These are phyloP conservation scores for Bujurquina vittata DNA, from an alignment of 2,113 vertebrate species.

Conservation along the genomic window DNA sequence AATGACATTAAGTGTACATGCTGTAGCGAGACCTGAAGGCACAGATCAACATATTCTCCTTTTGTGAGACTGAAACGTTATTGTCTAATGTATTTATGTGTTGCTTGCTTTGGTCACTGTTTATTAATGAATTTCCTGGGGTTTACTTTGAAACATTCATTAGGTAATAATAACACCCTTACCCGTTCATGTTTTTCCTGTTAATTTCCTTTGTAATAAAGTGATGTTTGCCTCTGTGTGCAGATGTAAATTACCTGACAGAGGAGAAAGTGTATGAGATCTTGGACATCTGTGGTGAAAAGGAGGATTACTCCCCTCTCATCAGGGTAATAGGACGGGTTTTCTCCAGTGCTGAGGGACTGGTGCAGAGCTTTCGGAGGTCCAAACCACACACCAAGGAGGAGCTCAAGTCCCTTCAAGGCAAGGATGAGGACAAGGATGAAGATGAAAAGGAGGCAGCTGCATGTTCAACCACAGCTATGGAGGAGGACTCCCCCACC, in stretches of 20 bases:
- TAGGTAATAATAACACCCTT: too few relatives aligned
- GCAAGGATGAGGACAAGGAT: slow-evolving; percentile 97
- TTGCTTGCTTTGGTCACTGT: too few relatives aligned
- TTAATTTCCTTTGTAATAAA: neutral
- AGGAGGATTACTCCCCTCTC: slow-evolving; percentile 94
- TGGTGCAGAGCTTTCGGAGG: slow-evolving; percentile 95
- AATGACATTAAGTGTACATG: too few relatives aligned
- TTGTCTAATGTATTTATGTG: too few relatives aligned
- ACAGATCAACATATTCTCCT: too few relatives aligned
- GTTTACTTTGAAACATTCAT: too few relatives aligned
- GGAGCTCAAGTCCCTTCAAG: slow-evolving; percentile 96
- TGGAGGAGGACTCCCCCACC: slow-evolving; percentile 90
- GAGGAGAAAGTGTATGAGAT: slow-evolving; percentile 98
- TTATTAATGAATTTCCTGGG: too few relatives aligned
- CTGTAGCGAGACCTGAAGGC: too few relatives aligned
- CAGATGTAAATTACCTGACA: slow-evolving; percentile 94
- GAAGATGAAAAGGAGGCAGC: slow-evolving; percentile 96
- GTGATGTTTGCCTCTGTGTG: slow-evolving; percentile 16
- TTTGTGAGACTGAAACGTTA: too few relatives aligned
- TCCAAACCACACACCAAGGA: slow-evolving; percentile 95
- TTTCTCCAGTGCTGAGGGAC: slow-evolving; percentile 94
- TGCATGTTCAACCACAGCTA: slow-evolving; percentile 83
- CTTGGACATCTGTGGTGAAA: slow-evolving; percentile 90
- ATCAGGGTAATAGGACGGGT: slow-evolving; percentile 95
- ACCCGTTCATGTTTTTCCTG: neutral